These are phyloP conservation scores for Hetaerina titia DNA, from an alignment of 2,888 invertebrate species.

Conservation along the genomic window DNA sequence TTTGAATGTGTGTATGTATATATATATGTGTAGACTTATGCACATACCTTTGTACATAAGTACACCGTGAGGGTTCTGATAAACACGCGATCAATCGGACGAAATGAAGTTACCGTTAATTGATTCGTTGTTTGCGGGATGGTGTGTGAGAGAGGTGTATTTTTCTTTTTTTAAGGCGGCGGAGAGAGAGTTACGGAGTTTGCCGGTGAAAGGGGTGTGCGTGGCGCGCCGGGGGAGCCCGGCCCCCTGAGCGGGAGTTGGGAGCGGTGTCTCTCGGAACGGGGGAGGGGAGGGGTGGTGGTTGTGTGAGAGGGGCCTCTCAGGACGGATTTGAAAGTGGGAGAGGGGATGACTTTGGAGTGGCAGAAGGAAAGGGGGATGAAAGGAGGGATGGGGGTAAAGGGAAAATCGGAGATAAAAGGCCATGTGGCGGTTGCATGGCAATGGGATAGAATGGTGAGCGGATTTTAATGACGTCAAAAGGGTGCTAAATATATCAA, in stretches of 20 bases:
- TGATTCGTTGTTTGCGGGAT: constrained; percentile 41
- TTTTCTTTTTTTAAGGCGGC: too few relatives aligned
- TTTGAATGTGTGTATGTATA: too few relatives aligned
- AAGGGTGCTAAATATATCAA: constrained; percentile 24
- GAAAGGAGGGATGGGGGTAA: neutral
- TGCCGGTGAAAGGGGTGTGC: too few relatives aligned
- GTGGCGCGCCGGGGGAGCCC: too few relatives aligned
- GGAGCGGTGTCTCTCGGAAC: neutral
- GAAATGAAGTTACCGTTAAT: constrained; percentile 40
- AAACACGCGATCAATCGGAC: constrained; percentile 38
- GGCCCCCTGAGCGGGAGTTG: too few relatives aligned
- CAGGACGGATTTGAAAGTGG: neutral
- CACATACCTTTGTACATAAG: too few relatives aligned
- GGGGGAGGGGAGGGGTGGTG: neutral
- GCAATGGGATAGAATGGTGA: neutral
- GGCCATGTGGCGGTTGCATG: neutral
- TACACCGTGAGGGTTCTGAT: neutral
- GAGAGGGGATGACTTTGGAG: neutral
- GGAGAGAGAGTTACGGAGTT: too few relatives aligned
- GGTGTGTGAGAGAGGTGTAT: too few relatives aligned
- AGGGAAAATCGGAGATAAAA: neutral
- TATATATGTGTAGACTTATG: too few relatives aligned
- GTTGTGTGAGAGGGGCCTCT: neutral
- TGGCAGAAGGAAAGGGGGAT: neutral
- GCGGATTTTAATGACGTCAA: neutral